A percentile compares a stretch with the other conserved stretches of the same genome.
Conservation (phyloP, 1,140 invertebrate genomes). For the Euwallacea fornicatus region DNA sequence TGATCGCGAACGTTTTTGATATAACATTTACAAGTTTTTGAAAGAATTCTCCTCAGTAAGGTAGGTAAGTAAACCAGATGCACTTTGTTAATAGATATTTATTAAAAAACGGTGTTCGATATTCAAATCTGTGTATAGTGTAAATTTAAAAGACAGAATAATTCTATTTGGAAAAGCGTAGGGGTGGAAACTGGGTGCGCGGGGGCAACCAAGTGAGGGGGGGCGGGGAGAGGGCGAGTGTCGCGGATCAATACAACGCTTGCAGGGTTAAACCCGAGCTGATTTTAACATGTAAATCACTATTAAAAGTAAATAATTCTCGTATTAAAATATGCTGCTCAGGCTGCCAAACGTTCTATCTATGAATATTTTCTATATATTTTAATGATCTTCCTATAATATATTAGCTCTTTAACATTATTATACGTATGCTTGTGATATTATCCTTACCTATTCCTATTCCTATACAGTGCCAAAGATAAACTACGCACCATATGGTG, state of each 20-base stretch:
- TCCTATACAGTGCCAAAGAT: no score
- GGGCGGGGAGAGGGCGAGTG: slow-evolving; percentile 9
- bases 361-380: no score
- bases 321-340: no score
- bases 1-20: slow-evolving; percentile 40
- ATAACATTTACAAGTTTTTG: slow-evolving; percentile 37
- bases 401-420: no score
- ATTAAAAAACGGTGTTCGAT: no score
- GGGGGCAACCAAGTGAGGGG: slow-evolving; percentile 9
- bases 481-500: no score
- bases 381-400: no score
- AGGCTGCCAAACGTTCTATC: no score
- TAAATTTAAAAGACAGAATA: slow-evolving; percentile 1
- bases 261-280: slow-evolving; percentile 18
- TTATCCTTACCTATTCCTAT: no score
- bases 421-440: no score
- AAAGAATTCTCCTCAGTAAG: slow-evolving; percentile 32
- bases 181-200: slow-evolving; percentile 11
- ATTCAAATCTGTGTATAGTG: no score
- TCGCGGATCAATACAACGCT: slow-evolving; percentile 28
- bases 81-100: neutral
- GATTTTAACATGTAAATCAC: neutral
- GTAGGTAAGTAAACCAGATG: slow-evolving; percentile 26
- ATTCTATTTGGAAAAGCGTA: slow-evolving; percentile 2
- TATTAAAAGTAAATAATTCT: no score